phyloP scores from a whole-genome alignment of 2,113 vertebrate species.

The Epinephelus cyanopodus region DNA sequence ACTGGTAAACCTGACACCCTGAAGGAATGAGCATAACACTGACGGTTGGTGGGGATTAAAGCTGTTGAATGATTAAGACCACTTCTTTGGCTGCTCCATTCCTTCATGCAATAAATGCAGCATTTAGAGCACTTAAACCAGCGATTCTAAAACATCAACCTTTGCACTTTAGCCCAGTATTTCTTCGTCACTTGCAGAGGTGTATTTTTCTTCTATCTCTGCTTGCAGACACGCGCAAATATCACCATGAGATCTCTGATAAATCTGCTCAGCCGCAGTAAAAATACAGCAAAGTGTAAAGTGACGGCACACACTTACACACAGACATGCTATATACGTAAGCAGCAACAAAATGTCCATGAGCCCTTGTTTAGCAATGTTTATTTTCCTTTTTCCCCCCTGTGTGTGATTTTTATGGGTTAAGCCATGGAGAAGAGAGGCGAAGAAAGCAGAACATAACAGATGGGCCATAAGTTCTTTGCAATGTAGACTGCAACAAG shows the following conservation, averaged over 20 bases:
- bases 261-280: not conserved
- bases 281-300: constrained; percentile 34
- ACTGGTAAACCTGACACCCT: constrained; percentile 42
- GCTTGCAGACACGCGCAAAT: constrained; percentile 25
- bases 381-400: constrained; percentile 54
- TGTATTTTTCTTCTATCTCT: not conserved
- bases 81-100: constrained; percentile 13
- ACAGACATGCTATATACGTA: constrained; percentile 39
- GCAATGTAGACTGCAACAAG: not conserved
- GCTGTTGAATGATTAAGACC: constrained; percentile 54
- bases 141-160: constrained; percentile 39
- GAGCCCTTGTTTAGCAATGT: constrained; percentile 56
- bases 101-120: constrained; percentile 28
- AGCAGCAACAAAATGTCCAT: constrained; percentile 46
- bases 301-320: constrained; percentile 22
- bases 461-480: constrained; percentile 21
- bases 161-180: constrained; percentile 18
- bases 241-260: not conserved
- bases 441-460: constrained; percentile 16
- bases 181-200: constrained; percentile 4
- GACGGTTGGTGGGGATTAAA: constrained; percentile 44
- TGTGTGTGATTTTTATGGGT: constrained; percentile 57
- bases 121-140: constrained; percentile 52
- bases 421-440: constrained; percentile 13
- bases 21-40: constrained; percentile 52